Percentiles rank a stretch among this genome's conserved stretches.
These are phyloP conservation scores for Chelidonichthys spinosus DNA, from an alignment of 2,797 vertebrate genomes.

Conservation along the genomic window DNA sequence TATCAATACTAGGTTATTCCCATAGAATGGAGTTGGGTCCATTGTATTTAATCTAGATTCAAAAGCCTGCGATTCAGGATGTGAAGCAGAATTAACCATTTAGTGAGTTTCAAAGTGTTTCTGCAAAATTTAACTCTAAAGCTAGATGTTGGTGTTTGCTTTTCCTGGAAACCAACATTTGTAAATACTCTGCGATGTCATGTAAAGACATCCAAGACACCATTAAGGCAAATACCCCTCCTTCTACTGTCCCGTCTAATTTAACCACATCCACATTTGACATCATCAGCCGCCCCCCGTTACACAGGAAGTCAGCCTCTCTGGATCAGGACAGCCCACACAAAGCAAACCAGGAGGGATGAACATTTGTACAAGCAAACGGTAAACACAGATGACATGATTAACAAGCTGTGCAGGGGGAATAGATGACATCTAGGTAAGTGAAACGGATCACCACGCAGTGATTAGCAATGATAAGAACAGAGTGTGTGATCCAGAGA, in stretches of 20 bases:
- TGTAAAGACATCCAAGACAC: conserved; percentile 39
- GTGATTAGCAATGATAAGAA: conserved; percentile 27
- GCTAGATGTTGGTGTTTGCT: neutral
- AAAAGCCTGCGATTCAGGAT: conserved; percentile 16
- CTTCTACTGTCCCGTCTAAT: conserved; percentile 39
- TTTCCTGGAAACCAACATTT: conserved; percentile 7
- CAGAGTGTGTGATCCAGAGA: conserved; percentile 32
- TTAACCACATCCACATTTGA: conserved; percentile 62
- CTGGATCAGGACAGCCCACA: conserved; percentile 66
- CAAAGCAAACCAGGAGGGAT: conserved; percentile 63
- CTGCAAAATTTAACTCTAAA: conserved; percentile 22
- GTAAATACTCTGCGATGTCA: conserved; percentile 31
- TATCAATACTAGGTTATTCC: conserved; percentile 20
- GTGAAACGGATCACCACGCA: conserved; percentile 21
- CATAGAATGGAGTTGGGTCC: conserved; percentile 1
- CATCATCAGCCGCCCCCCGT: conserved; percentile 70
- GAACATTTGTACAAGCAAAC: conserved; percentile 67
- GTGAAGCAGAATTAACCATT: neutral
- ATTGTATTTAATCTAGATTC: neutral
- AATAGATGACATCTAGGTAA: conserved; percentile 51
- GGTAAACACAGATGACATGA: conserved; percentile 58
- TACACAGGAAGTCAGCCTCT: conserved; percentile 61
- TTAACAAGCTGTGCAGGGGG: conserved; percentile 42
- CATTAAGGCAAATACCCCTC: conserved; percentile 38
- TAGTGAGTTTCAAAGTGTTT: neutral